A percentile compares a stretch with the other conserved stretches of the same genome.
phyloP scores from a whole-genome alignment of 2,113 vertebrate genomes.

The Acanthochromis polyacanthus region DNA sequence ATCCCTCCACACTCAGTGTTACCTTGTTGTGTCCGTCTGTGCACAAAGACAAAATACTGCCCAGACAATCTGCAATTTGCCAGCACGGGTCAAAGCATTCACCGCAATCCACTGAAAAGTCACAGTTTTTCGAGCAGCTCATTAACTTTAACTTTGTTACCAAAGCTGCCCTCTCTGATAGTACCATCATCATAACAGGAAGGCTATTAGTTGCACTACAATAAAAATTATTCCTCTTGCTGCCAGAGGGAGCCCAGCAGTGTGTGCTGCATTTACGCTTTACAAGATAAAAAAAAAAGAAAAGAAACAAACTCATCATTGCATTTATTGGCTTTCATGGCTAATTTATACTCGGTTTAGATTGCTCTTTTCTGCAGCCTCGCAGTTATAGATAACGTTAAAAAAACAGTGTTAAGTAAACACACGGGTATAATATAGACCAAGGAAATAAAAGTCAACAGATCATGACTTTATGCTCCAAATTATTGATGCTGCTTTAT shows the following conservation, averaged over 20 bases:
- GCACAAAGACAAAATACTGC: slow-evolving; percentile 17
- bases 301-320: slow-evolving; percentile 52
- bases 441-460: slow-evolving; percentile 53
- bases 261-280: slow-evolving; percentile 29
- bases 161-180: slow-evolving; percentile 44
- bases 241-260: slow-evolving; percentile 40
- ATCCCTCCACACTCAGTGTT: background rate
- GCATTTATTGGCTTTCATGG: slow-evolving; percentile 63
- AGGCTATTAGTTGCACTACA: slow-evolving; percentile 59
- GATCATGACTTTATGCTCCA: slow-evolving; percentile 50
- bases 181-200: slow-evolving; percentile 47
- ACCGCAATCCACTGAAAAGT: slow-evolving; percentile 26
- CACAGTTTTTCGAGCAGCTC: slow-evolving; percentile 28
- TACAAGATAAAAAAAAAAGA: slow-evolving; percentile 36
- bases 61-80: slow-evolving; percentile 14
- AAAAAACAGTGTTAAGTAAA: slow-evolving; percentile 59
- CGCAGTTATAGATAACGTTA: slow-evolving; percentile 30
- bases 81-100: slow-evolving; percentile 31
- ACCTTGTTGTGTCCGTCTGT: background rate
- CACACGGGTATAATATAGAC: slow-evolving; percentile 52
- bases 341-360: slow-evolving; percentile 55
- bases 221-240: slow-evolving; percentile 50
- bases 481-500: slow-evolving; percentile 57
- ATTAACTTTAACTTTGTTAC: slow-evolving; percentile 58
- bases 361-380: slow-evolving; percentile 32